phyloP scores from a whole-genome alignment of 2,888 invertebrate species.

The Perizoma affinitatum region DNA sequence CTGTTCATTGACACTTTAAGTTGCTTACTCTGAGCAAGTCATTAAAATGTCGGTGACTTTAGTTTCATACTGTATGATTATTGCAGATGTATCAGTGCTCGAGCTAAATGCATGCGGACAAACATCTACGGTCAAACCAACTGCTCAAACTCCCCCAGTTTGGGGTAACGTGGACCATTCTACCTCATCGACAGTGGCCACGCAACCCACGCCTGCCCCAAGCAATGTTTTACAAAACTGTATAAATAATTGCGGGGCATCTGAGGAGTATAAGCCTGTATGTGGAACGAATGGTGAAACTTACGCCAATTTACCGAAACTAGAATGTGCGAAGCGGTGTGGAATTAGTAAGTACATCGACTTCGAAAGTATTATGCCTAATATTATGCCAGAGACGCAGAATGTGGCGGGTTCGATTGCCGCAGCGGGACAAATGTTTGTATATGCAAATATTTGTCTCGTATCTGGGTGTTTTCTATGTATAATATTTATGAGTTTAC shows the following conservation, averaged over 20 bases:
- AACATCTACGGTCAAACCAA: conserved; percentile 1
- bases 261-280: conserved; percentile 69
- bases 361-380: too few relatives aligned
- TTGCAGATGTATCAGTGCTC: conserved; percentile 25
- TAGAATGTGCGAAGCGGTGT: conserved; percentile 66
- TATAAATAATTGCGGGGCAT: conserved; percentile 51
- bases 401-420: too few relatives aligned
- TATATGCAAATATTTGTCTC: too few relatives aligned
- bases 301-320: conserved; percentile 63
- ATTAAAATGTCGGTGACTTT: too few relatives aligned
- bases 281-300: conserved; percentile 69
- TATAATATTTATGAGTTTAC: too few relatives aligned
- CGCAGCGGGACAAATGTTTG: too few relatives aligned
- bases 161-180: conserved; percentile 14
- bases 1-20: too few relatives aligned
- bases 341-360: conserved; percentile 58
- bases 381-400: too few relatives aligned
- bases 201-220: background rate
- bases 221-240: conserved; percentile 27
- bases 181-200: conserved; percentile 7
- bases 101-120: conserved; percentile 15
- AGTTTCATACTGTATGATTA: background rate
- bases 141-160: conserved; percentile 12
- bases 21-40: too few relatives aligned
- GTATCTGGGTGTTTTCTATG: too few relatives aligned